Percentiles rank a stretch among this genome's conserved stretches.
Conservation (phyloP, 1,140 invertebrate species). For the Notospermus geniculatus region DNA sequence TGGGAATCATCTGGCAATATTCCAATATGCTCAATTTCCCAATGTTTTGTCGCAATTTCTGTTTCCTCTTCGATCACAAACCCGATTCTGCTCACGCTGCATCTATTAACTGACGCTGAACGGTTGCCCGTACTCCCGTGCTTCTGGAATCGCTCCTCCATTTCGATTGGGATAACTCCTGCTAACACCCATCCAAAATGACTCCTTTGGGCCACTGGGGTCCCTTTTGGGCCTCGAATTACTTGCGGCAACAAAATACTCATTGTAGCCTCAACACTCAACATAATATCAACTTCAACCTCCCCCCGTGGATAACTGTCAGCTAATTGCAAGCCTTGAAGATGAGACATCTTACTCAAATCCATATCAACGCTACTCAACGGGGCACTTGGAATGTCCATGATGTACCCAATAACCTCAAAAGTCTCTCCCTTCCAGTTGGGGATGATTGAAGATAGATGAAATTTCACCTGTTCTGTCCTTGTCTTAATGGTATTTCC, state of each 20-base stretch:
- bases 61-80: neutral
- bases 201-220: neutral
- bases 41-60: neutral
- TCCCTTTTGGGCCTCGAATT: neutral
- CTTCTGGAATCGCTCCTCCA: too few relatives aligned
- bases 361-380: too few relatives aligned
- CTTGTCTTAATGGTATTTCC: neutral
- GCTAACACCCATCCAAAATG: constrained; percentile 2
- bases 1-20: neutral
- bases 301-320: constrained; percentile 4
- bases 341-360: neutral
- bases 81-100: neutral
- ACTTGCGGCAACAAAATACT: neutral
- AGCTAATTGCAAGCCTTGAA: neutral
- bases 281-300: neutral
- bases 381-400: too few relatives aligned
- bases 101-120: neutral
- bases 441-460: too few relatives aligned
- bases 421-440: too few relatives aligned
- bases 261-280: neutral
- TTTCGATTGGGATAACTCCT: too few relatives aligned
- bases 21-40: neutral
- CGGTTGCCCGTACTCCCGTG: too few relatives aligned
- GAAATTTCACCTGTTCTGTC: neutral
- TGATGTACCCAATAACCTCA: too few relatives aligned